A percentile compares a stretch with the other conserved stretches of the same genome.
These are phyloP conservation scores for Adoxophyes honmai DNA, from an alignment of 1,140 invertebrate species.

Conservation along the genomic window DNA sequence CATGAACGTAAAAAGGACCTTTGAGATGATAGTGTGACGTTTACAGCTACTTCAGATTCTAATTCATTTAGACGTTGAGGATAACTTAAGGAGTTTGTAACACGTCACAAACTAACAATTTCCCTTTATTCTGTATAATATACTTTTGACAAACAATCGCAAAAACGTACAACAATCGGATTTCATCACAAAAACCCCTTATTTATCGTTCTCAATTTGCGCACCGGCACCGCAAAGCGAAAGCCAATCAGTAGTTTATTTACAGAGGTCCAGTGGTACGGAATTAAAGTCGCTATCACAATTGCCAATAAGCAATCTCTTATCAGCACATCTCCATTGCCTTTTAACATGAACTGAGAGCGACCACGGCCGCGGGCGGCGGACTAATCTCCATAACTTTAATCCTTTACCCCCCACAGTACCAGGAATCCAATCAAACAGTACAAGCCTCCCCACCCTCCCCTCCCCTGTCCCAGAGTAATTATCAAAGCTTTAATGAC, in stretches of 20 bases:
- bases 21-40: no score
- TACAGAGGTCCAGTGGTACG: conserved; percentile 50
- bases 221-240: conserved; percentile 6
- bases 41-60: no score
- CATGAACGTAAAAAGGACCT: no score
- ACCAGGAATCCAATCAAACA: conserved; percentile 76
- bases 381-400: conserved; percentile 77
- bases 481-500: conserved; percentile 79
- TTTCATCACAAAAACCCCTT: no score
- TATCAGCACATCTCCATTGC: conserved; percentile 73
- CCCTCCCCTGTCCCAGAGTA: conserved; percentile 72
- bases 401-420: conserved; percentile 74
- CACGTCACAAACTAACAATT: no score
- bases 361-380: conserved; percentile 61
- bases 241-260: conserved; percentile 59
- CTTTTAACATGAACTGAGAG: conserved; percentile 73
- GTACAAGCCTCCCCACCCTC: conserved; percentile 56
- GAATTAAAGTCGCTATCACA: conserved; percentile 74
- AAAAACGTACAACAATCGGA: no score
- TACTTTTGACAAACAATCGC: no score
- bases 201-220: conserved; percentile 5
- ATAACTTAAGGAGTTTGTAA: no score
- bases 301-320: conserved; percentile 76
- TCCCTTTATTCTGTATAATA: no score
- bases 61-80: no score